Percentiles rank a stretch among this genome's conserved stretches.
Conservation (phyloP, 2,797 vertebrate species). For the Octomys mimax region DNA sequence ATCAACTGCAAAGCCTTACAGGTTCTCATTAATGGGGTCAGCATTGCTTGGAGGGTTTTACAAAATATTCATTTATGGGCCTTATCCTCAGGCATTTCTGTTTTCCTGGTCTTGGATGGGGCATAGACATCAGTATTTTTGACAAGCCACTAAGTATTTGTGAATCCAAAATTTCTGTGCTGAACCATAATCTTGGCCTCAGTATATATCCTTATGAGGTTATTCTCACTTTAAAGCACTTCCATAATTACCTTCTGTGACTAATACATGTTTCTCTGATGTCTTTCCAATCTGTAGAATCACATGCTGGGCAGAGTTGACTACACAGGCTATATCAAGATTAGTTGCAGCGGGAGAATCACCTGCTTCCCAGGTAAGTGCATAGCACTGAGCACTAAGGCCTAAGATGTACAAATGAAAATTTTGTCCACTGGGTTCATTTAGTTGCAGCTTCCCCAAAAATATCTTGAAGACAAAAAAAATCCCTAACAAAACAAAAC, state of each 20-base stretch:
- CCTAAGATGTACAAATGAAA: neutral
- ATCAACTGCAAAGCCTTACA: neutral
- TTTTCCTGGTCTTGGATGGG: neutral
- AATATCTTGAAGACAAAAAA: neutral
- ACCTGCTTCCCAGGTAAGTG: neutral
- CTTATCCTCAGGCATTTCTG: neutral
- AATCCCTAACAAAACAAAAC: no score
- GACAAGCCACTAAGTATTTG: neutral
- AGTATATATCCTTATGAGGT: neutral
- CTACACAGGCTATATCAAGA: accelerated
- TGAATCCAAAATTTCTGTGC: neutral
- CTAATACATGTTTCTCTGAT: neutral
- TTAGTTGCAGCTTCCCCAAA: neutral
- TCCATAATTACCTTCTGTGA: neutral
- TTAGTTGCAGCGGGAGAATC: neutral
- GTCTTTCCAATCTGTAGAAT: neutral
- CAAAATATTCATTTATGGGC: neutral
- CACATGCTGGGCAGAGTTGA: neutral
- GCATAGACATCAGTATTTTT: neutral
- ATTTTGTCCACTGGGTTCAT: neutral
- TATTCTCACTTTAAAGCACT: neutral
- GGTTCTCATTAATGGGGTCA: neutral
- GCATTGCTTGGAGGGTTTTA: neutral
- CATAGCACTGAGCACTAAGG: neutral
- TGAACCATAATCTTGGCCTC: neutral